These are phyloP conservation scores for Scaptomyza caliginosa DNA, from an alignment of 2,888 invertebrate species.

Conservation along the genomic window DNA sequence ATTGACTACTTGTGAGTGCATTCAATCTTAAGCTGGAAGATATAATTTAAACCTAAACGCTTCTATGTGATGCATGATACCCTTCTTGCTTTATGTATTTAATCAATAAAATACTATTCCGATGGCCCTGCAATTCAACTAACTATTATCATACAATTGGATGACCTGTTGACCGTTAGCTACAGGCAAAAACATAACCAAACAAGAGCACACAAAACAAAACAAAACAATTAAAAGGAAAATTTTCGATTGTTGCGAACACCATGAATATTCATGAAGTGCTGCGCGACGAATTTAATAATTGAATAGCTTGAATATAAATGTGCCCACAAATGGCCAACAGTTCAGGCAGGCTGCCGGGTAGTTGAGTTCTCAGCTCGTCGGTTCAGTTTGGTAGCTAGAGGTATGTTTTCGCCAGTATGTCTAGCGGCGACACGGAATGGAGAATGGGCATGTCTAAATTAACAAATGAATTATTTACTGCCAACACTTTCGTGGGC, in stretches of 20 bases:
- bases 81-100: too few species aligned
- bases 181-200: constrained; percentile 17
- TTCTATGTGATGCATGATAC: too few species aligned
- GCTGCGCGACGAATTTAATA: constrained; percentile 60
- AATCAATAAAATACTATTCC: neutral
- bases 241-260: constrained; percentile 67
- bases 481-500: constrained; percentile 71
- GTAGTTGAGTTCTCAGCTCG: neutral
- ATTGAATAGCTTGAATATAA: constrained; percentile 72
- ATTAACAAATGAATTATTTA: constrained; percentile 78
- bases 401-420: constrained; percentile 11
- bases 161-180: constrained; percentile 41
- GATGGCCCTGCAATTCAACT: neutral
- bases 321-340: constrained; percentile 51
- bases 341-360: constrained; percentile 16
- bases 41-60: too few species aligned
- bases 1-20: neutral
- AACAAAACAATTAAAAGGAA: constrained; percentile 68
- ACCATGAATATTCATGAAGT: constrained; percentile 72
- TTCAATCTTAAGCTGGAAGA: too few species aligned
- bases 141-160: constrained; percentile 4
- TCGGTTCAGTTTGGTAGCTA: neutral
- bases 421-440: constrained; percentile 26
- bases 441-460: constrained; percentile 56
- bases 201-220: neutral